Conservation (phyloP, 1,140 invertebrate genomes). For the Neuroterus valhalla region DNA sequence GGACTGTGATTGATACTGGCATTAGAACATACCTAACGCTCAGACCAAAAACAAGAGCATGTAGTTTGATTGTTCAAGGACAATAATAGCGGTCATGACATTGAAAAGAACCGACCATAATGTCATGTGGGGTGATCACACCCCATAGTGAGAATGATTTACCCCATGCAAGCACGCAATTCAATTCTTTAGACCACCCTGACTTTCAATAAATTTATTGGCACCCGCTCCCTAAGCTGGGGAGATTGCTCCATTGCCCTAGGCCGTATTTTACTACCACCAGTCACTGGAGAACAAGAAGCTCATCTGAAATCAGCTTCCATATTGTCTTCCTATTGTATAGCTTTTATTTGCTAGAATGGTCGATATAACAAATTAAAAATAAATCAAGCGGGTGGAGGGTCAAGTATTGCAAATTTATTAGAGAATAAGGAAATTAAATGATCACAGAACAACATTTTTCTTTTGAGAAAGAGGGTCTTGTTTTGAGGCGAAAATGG, state of each 20-base stretch:
- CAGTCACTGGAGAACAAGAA: too few species aligned
- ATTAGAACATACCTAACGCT: neutral
- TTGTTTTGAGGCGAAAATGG: too few species aligned
- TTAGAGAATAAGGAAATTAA: too few species aligned
- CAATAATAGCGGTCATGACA: conserved; percentile 14
- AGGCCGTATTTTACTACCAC: neutral
- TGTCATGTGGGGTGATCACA: conserved; percentile 13
- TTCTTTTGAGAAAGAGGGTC: too few species aligned
- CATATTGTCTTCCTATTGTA: too few species aligned
- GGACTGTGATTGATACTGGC: conserved; percentile 4
- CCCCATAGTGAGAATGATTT: conserved; percentile 5
- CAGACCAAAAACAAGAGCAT: neutral
- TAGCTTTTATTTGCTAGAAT: too few species aligned
- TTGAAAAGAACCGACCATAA: conserved; percentile 15
- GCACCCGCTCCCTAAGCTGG: neutral
- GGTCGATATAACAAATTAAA: too few species aligned
- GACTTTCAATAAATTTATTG: conserved; percentile 15
- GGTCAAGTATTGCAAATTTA: too few species aligned
- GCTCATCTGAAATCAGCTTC: too few species aligned
- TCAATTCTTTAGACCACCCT: conserved; percentile 24
- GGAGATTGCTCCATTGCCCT: conserved; percentile 22
- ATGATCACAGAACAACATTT: too few species aligned
- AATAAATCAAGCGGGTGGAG: too few species aligned
- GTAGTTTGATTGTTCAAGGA: conserved; percentile 15
- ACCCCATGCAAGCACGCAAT: conserved; percentile 16